Conservation (phyloP, 1,140 invertebrate genomes). For the Procambarus virginalis region DNA sequence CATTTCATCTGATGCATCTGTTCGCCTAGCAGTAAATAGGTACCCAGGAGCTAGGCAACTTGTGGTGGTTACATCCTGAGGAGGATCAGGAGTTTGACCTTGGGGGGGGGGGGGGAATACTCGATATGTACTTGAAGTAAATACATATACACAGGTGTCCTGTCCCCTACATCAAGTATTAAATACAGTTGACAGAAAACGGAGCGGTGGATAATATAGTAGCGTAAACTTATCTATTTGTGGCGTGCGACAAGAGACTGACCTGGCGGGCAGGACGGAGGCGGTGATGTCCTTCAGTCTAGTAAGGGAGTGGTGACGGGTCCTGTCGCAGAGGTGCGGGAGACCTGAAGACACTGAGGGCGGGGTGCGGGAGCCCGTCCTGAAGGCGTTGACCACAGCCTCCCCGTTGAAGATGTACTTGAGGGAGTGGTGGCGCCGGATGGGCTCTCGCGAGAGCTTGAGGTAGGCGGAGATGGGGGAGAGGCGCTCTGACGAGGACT, state of each 20-base stretch:
- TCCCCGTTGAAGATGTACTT: slow-evolving; percentile 63
- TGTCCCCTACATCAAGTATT: no score
- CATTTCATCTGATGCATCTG: no score
- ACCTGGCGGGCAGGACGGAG: slow-evolving; percentile 34
- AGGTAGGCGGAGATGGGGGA: slow-evolving; percentile 60
- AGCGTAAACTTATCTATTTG: no score
- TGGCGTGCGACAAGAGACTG: neutral
- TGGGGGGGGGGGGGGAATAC: no score
- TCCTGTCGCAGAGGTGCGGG: slow-evolving; percentile 36
- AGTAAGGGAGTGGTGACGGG: slow-evolving; percentile 57
- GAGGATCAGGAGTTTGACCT: no score
- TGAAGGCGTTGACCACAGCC: slow-evolving; percentile 2
- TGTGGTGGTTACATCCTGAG: no score
- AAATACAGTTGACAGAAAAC: no score
- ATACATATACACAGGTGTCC: no score
- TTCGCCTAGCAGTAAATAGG: no score
- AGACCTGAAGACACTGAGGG: slow-evolving; percentile 11
- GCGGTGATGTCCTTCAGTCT: slow-evolving; percentile 55
- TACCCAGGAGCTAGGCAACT: no score
- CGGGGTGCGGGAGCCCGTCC: slow-evolving; percentile 33
- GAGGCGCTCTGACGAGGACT: slow-evolving; percentile 36
- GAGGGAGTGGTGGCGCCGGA: slow-evolving; percentile 55
- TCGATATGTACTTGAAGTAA: no score
- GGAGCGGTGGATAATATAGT: no score
- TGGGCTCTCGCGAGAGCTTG: slow-evolving; percentile 49